These are phyloP conservation scores for Melipona bicolor DNA, from an alignment of 2,888 invertebrate genomes.

Conservation along the genomic window DNA sequence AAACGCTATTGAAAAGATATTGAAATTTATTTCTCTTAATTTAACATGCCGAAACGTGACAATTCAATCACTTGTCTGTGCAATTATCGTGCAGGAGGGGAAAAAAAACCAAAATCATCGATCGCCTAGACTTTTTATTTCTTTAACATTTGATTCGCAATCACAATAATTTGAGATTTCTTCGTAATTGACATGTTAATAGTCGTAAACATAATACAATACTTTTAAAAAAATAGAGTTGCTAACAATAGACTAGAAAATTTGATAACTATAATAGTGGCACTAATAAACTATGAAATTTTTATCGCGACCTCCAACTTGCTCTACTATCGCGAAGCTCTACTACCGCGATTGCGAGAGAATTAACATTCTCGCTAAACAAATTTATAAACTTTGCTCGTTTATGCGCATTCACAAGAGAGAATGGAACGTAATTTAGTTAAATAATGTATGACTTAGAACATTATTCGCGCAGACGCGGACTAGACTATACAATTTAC, in stretches of 20 bases:
- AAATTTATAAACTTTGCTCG: slow-evolving; percentile 14
- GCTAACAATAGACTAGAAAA: slow-evolving; percentile 72
- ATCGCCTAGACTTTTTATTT: slow-evolving; percentile 70
- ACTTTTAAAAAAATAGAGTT: slow-evolving; percentile 71
- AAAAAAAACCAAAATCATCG: neutral
- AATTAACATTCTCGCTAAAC: slow-evolving; percentile 4
- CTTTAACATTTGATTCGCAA: slow-evolving; percentile 72
- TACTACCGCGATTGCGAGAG: slow-evolving; percentile 1
- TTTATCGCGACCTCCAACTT: slow-evolving; percentile 11
- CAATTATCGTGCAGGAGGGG: neutral
- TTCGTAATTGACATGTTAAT: slow-evolving; percentile 73
- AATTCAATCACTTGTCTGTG: neutral
- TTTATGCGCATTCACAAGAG: slow-evolving; percentile 18
- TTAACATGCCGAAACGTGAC: neutral
- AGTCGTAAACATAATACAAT: slow-evolving; percentile 75
- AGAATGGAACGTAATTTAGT: slow-evolving; percentile 43
- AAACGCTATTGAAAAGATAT: slow-evolving; percentile 67
- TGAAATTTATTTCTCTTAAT: neutral
- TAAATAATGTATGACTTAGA: slow-evolving; percentile 70
- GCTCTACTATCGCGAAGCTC: neutral
- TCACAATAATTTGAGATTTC: slow-evolving; percentile 72
- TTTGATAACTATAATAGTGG: slow-evolving; percentile 61
- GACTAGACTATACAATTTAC: slow-evolving; percentile 73
- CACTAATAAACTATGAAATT: slow-evolving; percentile 63
- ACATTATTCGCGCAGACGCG: slow-evolving; percentile 66